Conservation (phyloP, 2,888 invertebrate genomes). For the Melanostoma scalare region DNA sequence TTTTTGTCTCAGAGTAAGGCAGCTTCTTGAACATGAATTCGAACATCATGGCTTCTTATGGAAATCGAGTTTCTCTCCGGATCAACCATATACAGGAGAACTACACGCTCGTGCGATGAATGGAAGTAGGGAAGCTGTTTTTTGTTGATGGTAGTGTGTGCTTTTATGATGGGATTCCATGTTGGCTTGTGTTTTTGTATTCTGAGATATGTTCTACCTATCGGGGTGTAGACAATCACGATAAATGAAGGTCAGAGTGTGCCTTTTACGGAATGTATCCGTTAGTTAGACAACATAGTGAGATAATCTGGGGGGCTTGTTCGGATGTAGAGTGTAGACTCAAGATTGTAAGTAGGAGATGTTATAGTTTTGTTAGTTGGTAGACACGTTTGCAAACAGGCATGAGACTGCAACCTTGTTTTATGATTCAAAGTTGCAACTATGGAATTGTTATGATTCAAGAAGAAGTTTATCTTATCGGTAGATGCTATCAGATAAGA, state of each 20-base stretch:
- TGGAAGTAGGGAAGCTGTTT: slow-evolving; percentile 40
- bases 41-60: slow-evolving; percentile 46
- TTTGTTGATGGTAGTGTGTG: slow-evolving; percentile 12
- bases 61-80: slow-evolving; percentile 63
- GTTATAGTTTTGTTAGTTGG: not conserved
- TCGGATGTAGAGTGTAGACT: slow-evolving; percentile 47
- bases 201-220: slow-evolving; percentile 15
- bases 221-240: slow-evolving; percentile 58
- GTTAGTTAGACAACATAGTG: slow-evolving; percentile 55
- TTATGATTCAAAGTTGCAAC: too few relatives aligned
- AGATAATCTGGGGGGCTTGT: slow-evolving; percentile 44
- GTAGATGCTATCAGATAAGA: too few relatives aligned
- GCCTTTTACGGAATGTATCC: slow-evolving; percentile 61
- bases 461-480: too few relatives aligned
- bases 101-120: not conserved
- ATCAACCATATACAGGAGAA: slow-evolving; percentile 4
- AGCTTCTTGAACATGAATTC: slow-evolving; percentile 52
- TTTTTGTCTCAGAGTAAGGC: slow-evolving; percentile 20
- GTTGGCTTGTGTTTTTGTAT: slow-evolving; percentile 45
- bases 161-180: slow-evolving; percentile 47
- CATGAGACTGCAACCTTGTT: too few relatives aligned
- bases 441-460: too few relatives aligned
- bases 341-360: slow-evolving; percentile 36
- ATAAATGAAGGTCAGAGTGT: slow-evolving; percentile 67
- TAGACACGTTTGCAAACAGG: too few relatives aligned